Percentiles rank a stretch among this genome's conserved stretches.
Evolutionary conservation across 1,140 invertebrate species (phyloP).

Genomic region (Apis mellifera): DNA sequence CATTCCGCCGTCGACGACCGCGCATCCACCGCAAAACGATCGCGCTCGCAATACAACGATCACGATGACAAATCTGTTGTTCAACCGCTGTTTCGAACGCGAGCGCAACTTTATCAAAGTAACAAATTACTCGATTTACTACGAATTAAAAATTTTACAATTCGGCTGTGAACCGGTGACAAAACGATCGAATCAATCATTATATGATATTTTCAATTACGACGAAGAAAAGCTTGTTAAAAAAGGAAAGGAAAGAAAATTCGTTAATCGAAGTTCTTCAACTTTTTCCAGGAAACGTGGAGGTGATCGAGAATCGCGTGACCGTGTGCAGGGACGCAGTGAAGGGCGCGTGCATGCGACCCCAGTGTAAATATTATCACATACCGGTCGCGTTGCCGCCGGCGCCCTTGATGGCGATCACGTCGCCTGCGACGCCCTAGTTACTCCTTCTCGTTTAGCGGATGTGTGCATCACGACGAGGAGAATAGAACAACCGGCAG

Average conservation of each 20-base stretch:
- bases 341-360: constrained; percentile 93
- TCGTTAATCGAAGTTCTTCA: no score
- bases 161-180: no score
- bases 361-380: constrained; percentile 97
- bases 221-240: no score
- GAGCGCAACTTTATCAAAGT: constrained; percentile 1
- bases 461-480: constrained; percentile 45
- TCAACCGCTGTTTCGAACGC: constrained; percentile 17
- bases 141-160: not conserved
- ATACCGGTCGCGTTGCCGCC: constrained; percentile 92
- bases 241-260: no score
- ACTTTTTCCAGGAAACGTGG: constrained; percentile 92
- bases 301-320: constrained; percentile 95
- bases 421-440: constrained; percentile 79
- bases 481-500: constrained; percentile 1
- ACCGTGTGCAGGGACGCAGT: constrained; percentile 96
- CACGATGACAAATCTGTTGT: constrained; percentile 21
- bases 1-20: not conserved
- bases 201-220: no score
- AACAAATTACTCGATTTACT: not conserved
- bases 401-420: constrained; percentile 84
- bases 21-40: constrained; percentile 24
- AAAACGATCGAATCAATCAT: not conserved
- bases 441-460: constrained; percentile 66
- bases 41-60: not conserved